These are phyloP conservation scores for Lasioglossum oenotherae DNA, from an alignment of 2,888 invertebrate genomes.

Conservation along the genomic window DNA sequence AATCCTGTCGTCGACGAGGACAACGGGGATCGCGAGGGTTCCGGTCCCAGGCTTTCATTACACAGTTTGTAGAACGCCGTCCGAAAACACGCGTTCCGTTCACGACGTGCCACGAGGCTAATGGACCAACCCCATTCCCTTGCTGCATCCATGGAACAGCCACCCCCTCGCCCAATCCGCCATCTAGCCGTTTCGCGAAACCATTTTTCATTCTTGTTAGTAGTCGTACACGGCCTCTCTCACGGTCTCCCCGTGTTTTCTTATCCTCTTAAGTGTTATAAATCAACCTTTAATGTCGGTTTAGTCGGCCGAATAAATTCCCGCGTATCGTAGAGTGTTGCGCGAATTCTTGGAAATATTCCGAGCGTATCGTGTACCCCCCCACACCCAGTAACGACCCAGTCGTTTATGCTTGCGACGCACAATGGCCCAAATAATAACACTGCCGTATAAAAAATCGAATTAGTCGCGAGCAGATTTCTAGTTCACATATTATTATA, in stretches of 20 bases:
- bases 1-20: slow-evolving; percentile 64
- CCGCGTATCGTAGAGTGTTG: slow-evolving; percentile 34
- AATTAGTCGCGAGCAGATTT: neutral
- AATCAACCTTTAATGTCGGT: slow-evolving; percentile 56
- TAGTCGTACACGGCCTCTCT: neutral
- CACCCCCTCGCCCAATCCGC: neutral
- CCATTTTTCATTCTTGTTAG: slow-evolving; percentile 51
- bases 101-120: slow-evolving; percentile 50
- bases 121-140: slow-evolving; percentile 50
- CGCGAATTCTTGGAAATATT: slow-evolving; percentile 39
- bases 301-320: slow-evolving; percentile 53
- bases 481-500: too few species aligned
- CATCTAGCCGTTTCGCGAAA: slow-evolving; percentile 23
- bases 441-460: neutral
- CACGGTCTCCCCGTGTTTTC: slow-evolving; percentile 21
- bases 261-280: slow-evolving; percentile 59
- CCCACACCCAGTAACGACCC: slow-evolving; percentile 1
- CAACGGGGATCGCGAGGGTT: slow-evolving; percentile 39
- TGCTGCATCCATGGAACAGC: neutral
- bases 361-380: slow-evolving; percentile 14
- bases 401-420: neutral
- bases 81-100: slow-evolving; percentile 57
- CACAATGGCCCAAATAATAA: neutral
- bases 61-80: slow-evolving; percentile 41
- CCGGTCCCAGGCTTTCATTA: slow-evolving; percentile 28